Percentiles rank a stretch among this genome's conserved stretches.
Conservation (phyloP, 1,140 invertebrate genomes). For the Drosophila watanabei region DNA sequence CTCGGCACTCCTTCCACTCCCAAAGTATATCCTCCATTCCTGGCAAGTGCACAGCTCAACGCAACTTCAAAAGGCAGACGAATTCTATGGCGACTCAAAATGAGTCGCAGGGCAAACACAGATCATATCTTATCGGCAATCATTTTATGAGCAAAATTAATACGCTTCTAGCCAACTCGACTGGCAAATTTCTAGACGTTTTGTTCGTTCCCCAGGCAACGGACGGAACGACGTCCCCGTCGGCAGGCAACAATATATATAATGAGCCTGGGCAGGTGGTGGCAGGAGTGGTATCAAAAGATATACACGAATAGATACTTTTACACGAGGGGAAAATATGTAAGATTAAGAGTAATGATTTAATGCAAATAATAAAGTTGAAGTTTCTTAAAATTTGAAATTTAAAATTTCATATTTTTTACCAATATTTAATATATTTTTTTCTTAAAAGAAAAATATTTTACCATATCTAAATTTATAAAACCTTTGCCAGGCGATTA, state of each 20-base stretch:
- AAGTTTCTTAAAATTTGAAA: too few species aligned
- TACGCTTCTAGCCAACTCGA: slow-evolving; percentile 59
- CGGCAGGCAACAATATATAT: slow-evolving; percentile 63
- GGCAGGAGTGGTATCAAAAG: slow-evolving; percentile 63
- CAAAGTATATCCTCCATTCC: slow-evolving; percentile 10
- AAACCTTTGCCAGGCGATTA: too few species aligned
- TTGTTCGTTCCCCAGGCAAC: slow-evolving; percentile 58
- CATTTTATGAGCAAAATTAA: slow-evolving; percentile 77
- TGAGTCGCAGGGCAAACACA: slow-evolving; percentile 63
- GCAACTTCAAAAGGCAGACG: slow-evolving; percentile 53
- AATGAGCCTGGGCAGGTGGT: slow-evolving; percentile 75
- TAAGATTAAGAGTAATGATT: too few species aligned
- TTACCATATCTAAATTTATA: too few species aligned
- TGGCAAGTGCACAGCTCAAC: slow-evolving; percentile 44
- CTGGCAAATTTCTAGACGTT: slow-evolving; percentile 65
- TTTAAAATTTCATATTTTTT: too few species aligned
- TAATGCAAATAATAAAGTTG: too few species aligned
- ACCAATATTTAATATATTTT: background rate
- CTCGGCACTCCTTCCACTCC: background rate
- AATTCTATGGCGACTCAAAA: slow-evolving; percentile 26
- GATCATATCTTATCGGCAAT: slow-evolving; percentile 83
- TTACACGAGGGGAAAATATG: slow-evolving; percentile 1
- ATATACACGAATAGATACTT: slow-evolving; percentile 45
- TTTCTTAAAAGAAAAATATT: too few species aligned
- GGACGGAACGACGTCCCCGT: slow-evolving; percentile 9